Evolutionary conservation across 2,888 invertebrate genomes (phyloP), one percentile per base, ranked within the genome.

Genomic region (Steromphala cineraria): DNA sequence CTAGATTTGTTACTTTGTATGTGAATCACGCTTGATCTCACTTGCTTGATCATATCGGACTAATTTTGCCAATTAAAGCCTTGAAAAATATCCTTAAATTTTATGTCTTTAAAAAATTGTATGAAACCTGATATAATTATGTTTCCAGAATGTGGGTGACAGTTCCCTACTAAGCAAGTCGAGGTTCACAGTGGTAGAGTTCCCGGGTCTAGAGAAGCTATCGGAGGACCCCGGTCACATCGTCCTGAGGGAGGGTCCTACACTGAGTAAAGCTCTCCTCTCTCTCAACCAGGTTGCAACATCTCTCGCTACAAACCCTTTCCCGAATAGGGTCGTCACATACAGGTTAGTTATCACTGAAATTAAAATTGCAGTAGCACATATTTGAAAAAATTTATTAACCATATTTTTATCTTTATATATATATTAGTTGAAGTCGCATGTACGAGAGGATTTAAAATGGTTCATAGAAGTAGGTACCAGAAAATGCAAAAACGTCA

Each of bases 201-300:
- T 91, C 21, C 92, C 92, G 3, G 92, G 92, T 8, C 78, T 90
- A 24, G 92, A 93, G 81, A 91, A 91, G 78, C 84, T 92, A 5
- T 81, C 85, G 0, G 84, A 88, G 21, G 89, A 92, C 74, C 83
- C 90, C 0, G 82, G 83, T 8, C 82, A 87, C 36, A 77, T 91
- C 40, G 85, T 90, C 56, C 87, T 89, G 24, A 79, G 89, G 67
- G 92, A 92, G 79, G 91, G 91, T 10, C 88, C 90, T 17, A 82
- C 86, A 36, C 87, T 91, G 8, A 92, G 88, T 82, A 87, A 89
- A 79, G 88, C 88, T 62, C 87, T 92, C 17, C 82, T 88, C 17
- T 84, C 89, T 36, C 83, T 92, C 5, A 88, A 87, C 78, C 86
- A 87, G 56, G 86, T 91, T n/a, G 88, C 90, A 19, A 87, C 87